These are phyloP conservation scores for Dromiciops gliroides DNA, from an alignment of 2,113 vertebrate genomes.

Conservation along the genomic window DNA sequence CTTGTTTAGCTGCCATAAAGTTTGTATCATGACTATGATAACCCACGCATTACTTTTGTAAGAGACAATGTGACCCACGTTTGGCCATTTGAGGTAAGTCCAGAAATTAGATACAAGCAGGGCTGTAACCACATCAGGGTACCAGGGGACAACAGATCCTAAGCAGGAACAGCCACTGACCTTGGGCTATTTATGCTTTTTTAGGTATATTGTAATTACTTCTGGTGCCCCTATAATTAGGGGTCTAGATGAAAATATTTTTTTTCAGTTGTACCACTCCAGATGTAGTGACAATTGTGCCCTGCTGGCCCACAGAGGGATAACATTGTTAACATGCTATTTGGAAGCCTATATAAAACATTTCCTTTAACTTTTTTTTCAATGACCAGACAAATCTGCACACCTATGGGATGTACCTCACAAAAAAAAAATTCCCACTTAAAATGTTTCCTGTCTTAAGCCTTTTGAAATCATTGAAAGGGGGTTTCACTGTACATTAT, in stretches of 20 bases:
- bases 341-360: slow-evolving; percentile 8
- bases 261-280: not conserved
- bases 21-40: not conserved
- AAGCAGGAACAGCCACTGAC: not conserved
- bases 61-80: slow-evolving; percentile 2
- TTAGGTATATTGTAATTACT: not conserved
- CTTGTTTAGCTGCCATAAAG: not conserved
- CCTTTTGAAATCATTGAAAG: slow-evolving; percentile 39
- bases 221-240: not conserved
- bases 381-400: slow-evolving; percentile 45
- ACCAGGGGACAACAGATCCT: not conserved
- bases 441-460: slow-evolving; percentile 38
- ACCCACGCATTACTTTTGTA: slow-evolving; percentile 8
- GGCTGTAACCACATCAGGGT: not conserved
- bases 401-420: slow-evolving; percentile 36
- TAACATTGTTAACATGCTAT: slow-evolving; percentile 5
- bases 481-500: slow-evolving; percentile 19
- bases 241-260: not conserved
- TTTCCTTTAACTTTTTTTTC: slow-evolving; percentile 53
- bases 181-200: not conserved
- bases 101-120: not conserved
- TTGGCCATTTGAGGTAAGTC: not conserved
- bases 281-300: slow-evolving; percentile 12
- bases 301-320: slow-evolving; percentile 13
- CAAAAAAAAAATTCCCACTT: slow-evolving; percentile 40